Percentiles rank a stretch among this genome's conserved stretches.
Conservation (phyloP, 2,888 invertebrate genomes). For the Ectemnius continuus region DNA sequence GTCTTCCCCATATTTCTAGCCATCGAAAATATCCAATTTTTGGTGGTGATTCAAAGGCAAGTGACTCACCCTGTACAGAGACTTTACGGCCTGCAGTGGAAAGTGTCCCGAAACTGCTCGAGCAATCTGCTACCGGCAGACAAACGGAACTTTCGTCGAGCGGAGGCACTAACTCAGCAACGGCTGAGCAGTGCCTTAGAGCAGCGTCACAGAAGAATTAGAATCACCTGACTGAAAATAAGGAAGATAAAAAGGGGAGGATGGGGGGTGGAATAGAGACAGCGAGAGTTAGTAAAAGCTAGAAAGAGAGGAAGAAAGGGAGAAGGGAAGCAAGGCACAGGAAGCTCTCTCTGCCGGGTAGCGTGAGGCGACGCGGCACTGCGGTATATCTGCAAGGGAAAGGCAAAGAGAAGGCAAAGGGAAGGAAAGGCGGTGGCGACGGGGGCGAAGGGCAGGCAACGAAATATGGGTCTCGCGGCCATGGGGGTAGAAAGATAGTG, state of each 20-base stretch:
- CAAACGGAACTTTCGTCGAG: not conserved
- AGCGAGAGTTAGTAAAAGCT: too few species aligned
- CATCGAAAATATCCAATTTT: too few species aligned
- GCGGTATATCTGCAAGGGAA: not conserved
- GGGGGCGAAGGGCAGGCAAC: slow-evolving; percentile 60
- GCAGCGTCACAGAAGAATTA: slow-evolving; percentile 32
- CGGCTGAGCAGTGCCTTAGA: slow-evolving; percentile 20
- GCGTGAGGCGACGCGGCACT: slow-evolving; percentile 29
- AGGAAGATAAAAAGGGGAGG: slow-evolving; percentile 39
- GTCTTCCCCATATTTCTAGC: too few species aligned
- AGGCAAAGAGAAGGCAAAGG: not conserved
- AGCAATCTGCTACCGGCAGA: not conserved
- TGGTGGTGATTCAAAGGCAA: too few species aligned
- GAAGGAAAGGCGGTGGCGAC: not conserved
- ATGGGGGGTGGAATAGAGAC: too few species aligned
- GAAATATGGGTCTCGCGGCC: slow-evolving; percentile 73
- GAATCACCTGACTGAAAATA: not conserved
- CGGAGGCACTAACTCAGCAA: slow-evolving; percentile 1
- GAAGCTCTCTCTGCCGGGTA: slow-evolving; percentile 1
- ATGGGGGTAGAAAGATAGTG: slow-evolving; percentile 60
- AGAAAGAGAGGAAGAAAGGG: not conserved
- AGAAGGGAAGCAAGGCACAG: not conserved
- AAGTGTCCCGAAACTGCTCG: not conserved
- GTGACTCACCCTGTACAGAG: too few species aligned
- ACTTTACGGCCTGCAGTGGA: slow-evolving; percentile 41